Conservation (phyloP, 2,797 vertebrate species). For the Bradypodion pumilum region DNA sequence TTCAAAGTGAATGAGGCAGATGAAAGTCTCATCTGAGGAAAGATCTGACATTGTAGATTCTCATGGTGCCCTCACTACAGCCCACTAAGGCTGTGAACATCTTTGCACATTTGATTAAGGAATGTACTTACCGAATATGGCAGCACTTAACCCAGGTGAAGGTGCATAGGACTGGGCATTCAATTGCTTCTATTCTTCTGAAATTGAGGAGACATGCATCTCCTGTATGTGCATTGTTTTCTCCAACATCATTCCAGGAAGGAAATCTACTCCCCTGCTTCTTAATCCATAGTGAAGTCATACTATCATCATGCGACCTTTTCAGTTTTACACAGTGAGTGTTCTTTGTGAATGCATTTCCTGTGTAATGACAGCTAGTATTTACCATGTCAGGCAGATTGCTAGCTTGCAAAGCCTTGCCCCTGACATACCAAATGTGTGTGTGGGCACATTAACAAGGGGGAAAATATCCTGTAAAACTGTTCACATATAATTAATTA, state of each 20-base stretch:
- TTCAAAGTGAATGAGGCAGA: too few species aligned
- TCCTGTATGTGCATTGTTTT: not conserved
- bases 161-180: not conserved
- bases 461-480: not conserved
- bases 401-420: not conserved
- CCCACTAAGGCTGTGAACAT: not conserved
- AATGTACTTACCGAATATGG: not conserved
- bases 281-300: too few species aligned
- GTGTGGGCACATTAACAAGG: not conserved
- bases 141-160: not conserved
- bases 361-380: not conserved
- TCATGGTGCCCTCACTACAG: too few species aligned
- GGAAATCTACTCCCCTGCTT: too few species aligned
- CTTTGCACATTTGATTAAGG: not conserved
- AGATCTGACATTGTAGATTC: too few species aligned
- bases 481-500: not conserved
- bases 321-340: not conserved
- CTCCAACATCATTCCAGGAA: too few species aligned
- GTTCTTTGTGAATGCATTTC: not conserved
- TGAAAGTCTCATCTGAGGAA: too few species aligned
- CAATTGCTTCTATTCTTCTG: not conserved
- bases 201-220: not conserved
- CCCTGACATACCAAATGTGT: not conserved
- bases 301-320: not conserved
- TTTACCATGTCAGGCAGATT: too few species aligned